phyloP scores from a whole-genome alignment of 2,888 invertebrate genomes.

The Andrena haemorrhoa region DNA sequence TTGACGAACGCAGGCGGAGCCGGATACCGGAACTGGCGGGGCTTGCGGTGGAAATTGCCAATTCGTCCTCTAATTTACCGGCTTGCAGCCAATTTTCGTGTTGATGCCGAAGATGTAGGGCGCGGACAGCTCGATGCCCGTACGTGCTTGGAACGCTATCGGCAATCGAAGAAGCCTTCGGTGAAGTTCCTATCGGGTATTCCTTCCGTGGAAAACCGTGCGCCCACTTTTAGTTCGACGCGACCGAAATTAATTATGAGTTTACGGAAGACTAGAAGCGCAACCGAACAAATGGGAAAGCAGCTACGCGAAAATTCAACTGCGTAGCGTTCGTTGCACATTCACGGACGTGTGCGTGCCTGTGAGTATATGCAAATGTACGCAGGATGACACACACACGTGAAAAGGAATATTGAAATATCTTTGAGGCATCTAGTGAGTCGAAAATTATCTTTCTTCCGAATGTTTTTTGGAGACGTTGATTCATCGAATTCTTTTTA shows the following conservation, averaged over 20 bases:
- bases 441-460: no score
- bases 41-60: conserved; percentile 71
- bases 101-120: conserved; percentile 58
- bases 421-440: background rate
- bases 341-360: background rate
- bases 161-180: conserved; percentile 27
- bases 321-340: background rate
- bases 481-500: no score
- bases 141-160: conserved; percentile 60
- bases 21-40: conserved; percentile 63
- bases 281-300: background rate
- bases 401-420: background rate
- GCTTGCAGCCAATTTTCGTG: conserved; percentile 55
- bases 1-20: conserved; percentile 50
- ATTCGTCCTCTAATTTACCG: conserved; percentile 62
- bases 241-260: background rate
- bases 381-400: background rate
- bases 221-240: background rate
- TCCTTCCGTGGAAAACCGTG: background rate
- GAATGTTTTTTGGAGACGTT: no score
- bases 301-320: background rate
- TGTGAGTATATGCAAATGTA: background rate
- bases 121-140: conserved; percentile 11
- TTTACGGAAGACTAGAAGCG: background rate
- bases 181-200: conserved; percentile 32